A percentile compares a stretch with the other conserved stretches of the same genome.
Evolutionary conservation across 2,888 invertebrate species (phyloP).

Genomic region (Camponotus fellah): DNA sequence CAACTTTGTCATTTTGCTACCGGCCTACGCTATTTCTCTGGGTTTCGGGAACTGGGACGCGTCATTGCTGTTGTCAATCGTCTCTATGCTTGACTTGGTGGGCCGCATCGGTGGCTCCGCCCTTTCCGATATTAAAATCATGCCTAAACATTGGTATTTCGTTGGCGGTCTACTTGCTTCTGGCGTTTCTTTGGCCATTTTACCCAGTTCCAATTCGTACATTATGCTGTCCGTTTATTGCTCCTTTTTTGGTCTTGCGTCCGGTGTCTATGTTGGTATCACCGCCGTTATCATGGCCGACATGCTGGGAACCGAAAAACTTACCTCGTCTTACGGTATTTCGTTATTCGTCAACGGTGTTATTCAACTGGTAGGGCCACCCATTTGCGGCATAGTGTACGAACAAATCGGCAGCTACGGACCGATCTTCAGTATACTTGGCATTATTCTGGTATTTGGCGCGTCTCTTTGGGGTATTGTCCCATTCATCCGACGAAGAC

Average conservation of each 20-base stretch:
- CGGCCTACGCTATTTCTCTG: slow-evolving; percentile 91
- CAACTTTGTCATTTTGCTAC: slow-evolving; percentile 94
- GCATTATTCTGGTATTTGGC: slow-evolving; percentile 91
- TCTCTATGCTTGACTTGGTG: slow-evolving; percentile 93
- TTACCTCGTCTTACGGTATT: slow-evolving; percentile 95
- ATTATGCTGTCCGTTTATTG: slow-evolving; percentile 90
- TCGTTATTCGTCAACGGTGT: slow-evolving; percentile 95
- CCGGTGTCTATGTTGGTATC: slow-evolving; percentile 94
- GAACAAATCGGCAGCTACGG: slow-evolving; percentile 90
- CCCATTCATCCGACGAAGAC: slow-evolving; percentile 89
- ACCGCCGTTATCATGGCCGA: slow-evolving; percentile 96
- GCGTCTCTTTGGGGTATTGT: slow-evolving; percentile 92
- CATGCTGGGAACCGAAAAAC: slow-evolving; percentile 93
- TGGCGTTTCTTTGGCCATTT: slow-evolving; percentile 90
- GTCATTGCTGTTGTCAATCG: slow-evolving; percentile 92
- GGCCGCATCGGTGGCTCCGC: slow-evolving; percentile 95
- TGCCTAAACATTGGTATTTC: slow-evolving; percentile 94
- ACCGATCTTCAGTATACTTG: slow-evolving; percentile 91
- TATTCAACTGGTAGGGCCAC: slow-evolving; percentile 93
- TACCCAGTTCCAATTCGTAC: slow-evolving; percentile 91
- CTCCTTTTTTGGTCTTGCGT: slow-evolving; percentile 93
- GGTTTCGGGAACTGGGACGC: slow-evolving; percentile 91
- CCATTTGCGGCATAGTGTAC: slow-evolving; percentile 92
- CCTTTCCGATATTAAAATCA: slow-evolving; percentile 91
- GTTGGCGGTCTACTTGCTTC: slow-evolving; percentile 93